Percentiles rank a stretch among this genome's conserved stretches.
Evolutionary conservation across 2,113 vertebrate species (phyloP).

Genomic region (Alligator sinensis): DNA sequence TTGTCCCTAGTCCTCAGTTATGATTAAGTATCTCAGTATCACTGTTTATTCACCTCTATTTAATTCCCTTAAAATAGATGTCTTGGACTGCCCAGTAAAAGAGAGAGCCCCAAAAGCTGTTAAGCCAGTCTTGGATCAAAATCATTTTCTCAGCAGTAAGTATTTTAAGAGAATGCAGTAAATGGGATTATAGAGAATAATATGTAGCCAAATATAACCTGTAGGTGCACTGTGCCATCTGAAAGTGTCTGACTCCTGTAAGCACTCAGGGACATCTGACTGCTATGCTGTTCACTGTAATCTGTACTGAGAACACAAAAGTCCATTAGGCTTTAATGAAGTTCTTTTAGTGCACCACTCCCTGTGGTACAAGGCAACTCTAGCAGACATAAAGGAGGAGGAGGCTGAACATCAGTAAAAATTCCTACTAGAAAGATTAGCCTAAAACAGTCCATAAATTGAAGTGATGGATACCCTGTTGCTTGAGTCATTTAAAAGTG

Average conservation of each 20-base stretch:
- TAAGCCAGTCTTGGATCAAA: conserved; percentile 9
- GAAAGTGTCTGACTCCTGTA: neutral
- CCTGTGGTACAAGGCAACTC: neutral
- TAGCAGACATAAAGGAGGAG: neutral
- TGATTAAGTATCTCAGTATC: neutral
- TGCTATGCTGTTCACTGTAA: neutral
- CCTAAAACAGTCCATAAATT: conserved; percentile 5
- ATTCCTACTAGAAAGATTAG: neutral
- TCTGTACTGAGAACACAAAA: neutral
- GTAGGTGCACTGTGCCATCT: neutral
- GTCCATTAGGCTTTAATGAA: neutral
- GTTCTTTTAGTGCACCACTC: neutral
- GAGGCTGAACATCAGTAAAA: neutral
- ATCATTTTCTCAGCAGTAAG: conserved; percentile 17
- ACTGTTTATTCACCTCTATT: neutral
- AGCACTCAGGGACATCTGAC: neutral
- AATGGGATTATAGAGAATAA: conserved; percentile 19
- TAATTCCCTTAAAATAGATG: neutral
- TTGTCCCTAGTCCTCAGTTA: neutral
- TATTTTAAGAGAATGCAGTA: neutral
- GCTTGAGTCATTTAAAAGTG: neutral
- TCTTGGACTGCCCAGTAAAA: neutral
- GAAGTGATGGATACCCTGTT: neutral
- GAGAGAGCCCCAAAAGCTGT: neutral
- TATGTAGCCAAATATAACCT: neutral